Evolutionary conservation across 2,113 vertebrate species (phyloP), one percentile per base, ranked within the genome.

Genomic region (Phrynocephalus versicolor): DNA sequence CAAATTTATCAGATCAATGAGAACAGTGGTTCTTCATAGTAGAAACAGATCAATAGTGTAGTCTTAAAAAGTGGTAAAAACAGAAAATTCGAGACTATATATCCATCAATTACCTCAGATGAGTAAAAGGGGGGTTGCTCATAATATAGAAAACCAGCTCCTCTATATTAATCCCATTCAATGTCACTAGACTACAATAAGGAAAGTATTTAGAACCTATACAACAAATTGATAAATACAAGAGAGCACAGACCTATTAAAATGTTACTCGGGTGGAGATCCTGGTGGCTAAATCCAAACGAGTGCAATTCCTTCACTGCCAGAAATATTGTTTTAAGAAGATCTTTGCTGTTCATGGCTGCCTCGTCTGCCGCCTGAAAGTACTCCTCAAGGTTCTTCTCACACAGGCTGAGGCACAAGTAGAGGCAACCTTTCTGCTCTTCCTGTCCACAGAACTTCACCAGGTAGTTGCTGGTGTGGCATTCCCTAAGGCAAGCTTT

Each of bases 351-450:
- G 81, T 91, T 86, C 33, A 64, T 2, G 35, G 58, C 45, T 65
- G 2, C 10, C 0, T 65, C n/a, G 67, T 73, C 83, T 45, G 60
- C 8, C 2, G 74, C 75, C 2, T 64, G 64, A 71, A 96, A 87
- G 41, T 88, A 25, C 3, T 94, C 89, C 82, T 94, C 87, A 69
- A 97, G 93, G 6, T 92, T 96, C 70, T 58, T 85, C 86, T 96
- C 96, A 71, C 95, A 96, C 64, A 97, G 95, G 1, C 93, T 67
- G 12, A 96, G 89, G 45, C 96, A 96, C 87, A 96, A 82, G 1
- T 95, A 95, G 27, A 91, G 2, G 35, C 62, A 92, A 58, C 3
- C 60, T 5, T 33, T 62, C 21, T 41, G 0, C 3, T 25, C 87
- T 85, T 96, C 95, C 0, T 0, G 65, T 23, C 92, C 94, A 7